Conservation (phyloP, 2,797 vertebrate species). For the Fistularia tabacaria region DNA sequence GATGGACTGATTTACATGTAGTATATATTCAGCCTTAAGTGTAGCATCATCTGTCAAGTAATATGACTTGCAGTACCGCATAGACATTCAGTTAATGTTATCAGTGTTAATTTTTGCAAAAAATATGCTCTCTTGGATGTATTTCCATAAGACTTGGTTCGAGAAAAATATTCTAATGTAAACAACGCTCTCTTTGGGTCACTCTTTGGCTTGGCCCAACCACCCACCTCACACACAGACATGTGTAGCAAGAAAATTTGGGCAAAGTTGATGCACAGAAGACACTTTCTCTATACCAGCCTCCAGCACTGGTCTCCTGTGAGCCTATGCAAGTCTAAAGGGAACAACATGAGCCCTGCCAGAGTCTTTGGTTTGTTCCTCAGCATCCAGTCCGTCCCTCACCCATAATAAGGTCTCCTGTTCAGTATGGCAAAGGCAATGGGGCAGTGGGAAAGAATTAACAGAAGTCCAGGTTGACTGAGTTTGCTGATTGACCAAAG, state of each 20-base stretch:
- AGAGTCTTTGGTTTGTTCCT: slow-evolving; percentile 57
- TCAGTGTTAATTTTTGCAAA: slow-evolving; percentile 43
- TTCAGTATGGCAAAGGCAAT: slow-evolving; percentile 50
- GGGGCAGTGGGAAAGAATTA: slow-evolving; percentile 50
- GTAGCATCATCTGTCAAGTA: slow-evolving; percentile 5
- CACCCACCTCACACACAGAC: slow-evolving; percentile 52
- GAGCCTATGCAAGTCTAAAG: slow-evolving; percentile 57
- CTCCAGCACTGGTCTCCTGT: slow-evolving; percentile 64
- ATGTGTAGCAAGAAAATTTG: slow-evolving; percentile 49
- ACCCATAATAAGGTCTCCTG: slow-evolving; percentile 63
- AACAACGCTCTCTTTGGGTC: slow-evolving; percentile 54
- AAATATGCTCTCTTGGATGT: slow-evolving; percentile 11
- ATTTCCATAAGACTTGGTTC: slow-evolving; percentile 49
- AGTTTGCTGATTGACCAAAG: slow-evolving; percentile 56
- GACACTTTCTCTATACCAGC: slow-evolving; percentile 68
- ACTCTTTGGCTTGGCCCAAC: slow-evolving; percentile 70
- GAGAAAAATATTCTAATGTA: slow-evolving; percentile 54
- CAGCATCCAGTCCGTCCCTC: slow-evolving; percentile 41
- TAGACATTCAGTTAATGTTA: slow-evolving; percentile 23
- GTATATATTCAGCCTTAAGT: too few species aligned
- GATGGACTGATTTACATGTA: too few species aligned
- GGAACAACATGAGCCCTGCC: slow-evolving; percentile 61
- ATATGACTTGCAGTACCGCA: not conserved
- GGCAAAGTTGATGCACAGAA: slow-evolving; percentile 66
- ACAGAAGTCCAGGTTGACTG: slow-evolving; percentile 45